Evolutionary conservation across 2,888 invertebrate genomes (phyloP).

Genomic region (Liposcelis brunnea): DNA sequence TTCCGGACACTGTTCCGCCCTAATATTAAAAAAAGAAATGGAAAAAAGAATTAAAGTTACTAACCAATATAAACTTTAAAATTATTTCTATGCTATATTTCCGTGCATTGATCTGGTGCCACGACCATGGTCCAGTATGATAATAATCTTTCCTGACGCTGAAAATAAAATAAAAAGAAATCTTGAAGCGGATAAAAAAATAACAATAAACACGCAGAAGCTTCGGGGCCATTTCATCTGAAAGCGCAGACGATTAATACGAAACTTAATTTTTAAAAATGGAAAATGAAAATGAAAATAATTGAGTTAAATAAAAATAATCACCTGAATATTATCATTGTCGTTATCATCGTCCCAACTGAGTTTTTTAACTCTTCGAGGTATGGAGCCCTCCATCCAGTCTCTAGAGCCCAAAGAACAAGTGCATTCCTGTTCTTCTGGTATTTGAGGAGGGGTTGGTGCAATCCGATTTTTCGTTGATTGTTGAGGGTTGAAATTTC

Average conservation of each 20-base stretch:
- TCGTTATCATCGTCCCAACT: conserved; percentile 50
- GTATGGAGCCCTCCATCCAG: conserved; percentile 51
- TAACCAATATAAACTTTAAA: no score
- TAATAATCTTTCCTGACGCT: conserved; percentile 1
- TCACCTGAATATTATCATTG: conserved; percentile 8
- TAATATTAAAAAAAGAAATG: no score
- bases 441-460: conserved; percentile 22
- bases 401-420: conserved; percentile 15
- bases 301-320: no score
- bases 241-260: no score
- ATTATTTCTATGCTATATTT: not conserved
- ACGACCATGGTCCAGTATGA: conserved; percentile 5
- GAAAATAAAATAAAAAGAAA: conserved; percentile 9
- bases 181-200: not conserved
- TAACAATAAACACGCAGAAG: no score
- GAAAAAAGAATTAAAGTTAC: no score
- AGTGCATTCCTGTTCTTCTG: conserved; percentile 14
- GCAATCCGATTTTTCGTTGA: conserved; percentile 18
- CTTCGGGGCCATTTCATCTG: no score
- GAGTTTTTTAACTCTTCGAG: conserved; percentile 56
- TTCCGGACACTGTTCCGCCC: no score
- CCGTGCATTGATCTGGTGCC: conserved; percentile 1
- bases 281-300: no score
- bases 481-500: conserved; percentile 14
- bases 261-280: no score